Conservation (phyloP, 2,113 vertebrate species). For the Silurus asotus region DNA sequence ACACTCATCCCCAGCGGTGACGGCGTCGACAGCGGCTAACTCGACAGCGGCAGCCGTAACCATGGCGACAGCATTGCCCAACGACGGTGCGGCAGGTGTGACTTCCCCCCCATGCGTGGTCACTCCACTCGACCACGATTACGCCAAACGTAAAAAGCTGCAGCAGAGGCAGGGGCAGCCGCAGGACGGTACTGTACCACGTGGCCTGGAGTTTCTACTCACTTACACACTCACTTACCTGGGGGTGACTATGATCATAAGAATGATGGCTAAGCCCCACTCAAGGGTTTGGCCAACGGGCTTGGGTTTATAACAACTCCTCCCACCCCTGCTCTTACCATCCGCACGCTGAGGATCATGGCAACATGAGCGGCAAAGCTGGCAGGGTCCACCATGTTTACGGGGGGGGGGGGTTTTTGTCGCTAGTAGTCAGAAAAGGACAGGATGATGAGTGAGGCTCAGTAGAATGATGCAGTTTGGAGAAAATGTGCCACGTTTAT, state of each 20-base stretch:
- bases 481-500: neutral
- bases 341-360: constrained; percentile 78
- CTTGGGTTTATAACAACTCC: constrained; percentile 66
- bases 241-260: constrained; percentile 44
- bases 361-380: constrained; percentile 94
- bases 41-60: constrained; percentile 56
- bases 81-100: constrained; percentile 89
- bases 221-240: constrained; percentile 67
- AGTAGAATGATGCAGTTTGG: neutral
- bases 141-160: constrained; percentile 99
- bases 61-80: constrained; percentile 66
- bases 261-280: neutral
- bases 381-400: constrained; percentile 28
- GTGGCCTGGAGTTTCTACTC: constrained; percentile 86
- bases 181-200: constrained; percentile 91
- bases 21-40: constrained; percentile 47
- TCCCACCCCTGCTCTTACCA: constrained; percentile 50
- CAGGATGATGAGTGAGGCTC: neutral
- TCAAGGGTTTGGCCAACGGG: constrained; percentile 55
- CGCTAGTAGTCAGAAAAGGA: neutral
- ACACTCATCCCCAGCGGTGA: constrained; percentile 82
- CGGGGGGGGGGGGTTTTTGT: neutral
- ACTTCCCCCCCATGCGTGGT: constrained; percentile 96
- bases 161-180: constrained; percentile 78
- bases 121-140: constrained; percentile 99